Percentiles rank a stretch among this genome's conserved stretches.
These are phyloP conservation scores for Galerucella pusilla DNA, from an alignment of 2,888 invertebrate genomes.

Conservation along the genomic window DNA sequence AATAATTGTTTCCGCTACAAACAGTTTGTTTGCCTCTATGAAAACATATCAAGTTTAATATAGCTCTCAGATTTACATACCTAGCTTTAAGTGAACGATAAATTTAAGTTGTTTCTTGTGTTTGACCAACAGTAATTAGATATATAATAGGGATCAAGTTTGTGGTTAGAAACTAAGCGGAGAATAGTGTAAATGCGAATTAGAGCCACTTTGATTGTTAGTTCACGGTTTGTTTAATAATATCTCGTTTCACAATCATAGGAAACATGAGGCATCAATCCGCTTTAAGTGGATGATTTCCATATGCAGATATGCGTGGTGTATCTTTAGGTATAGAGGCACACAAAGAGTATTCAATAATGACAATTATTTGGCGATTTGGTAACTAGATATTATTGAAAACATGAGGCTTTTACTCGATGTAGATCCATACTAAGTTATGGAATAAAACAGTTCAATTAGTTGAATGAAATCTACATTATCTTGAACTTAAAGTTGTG, in stretches of 20 bases:
- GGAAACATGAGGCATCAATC: constrained; percentile 54
- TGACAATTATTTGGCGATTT: constrained; percentile 52
- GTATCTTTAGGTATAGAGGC: constrained; percentile 32
- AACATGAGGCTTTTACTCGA: no score
- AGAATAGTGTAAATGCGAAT: constrained; percentile 47
- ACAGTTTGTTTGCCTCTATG: no score
- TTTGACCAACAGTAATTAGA: constrained; percentile 26
- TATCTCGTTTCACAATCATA: constrained; percentile 55
- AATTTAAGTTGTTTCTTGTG: constrained; percentile 3
- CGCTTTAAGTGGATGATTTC: constrained; percentile 54
- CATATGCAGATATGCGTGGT: constrained; percentile 47
- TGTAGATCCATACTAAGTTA: no score
- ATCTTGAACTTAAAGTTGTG: no score
- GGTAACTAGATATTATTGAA: constrained; percentile 37
- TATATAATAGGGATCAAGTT: constrained; percentile 33
- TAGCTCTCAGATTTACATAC: no score
- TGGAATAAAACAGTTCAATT: no score
- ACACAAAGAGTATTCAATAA: constrained; percentile 51
- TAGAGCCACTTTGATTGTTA: constrained; percentile 46
- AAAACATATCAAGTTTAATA: no score
- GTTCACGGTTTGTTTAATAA: constrained; percentile 54
- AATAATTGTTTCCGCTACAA: no score
- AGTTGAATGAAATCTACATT: no score
- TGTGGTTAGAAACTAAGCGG: constrained; percentile 37
- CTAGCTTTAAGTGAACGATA: no score